These are phyloP conservation scores for Athene cunicularia DNA, from an alignment of 2,113 vertebrate genomes.

Conservation along the genomic window DNA sequence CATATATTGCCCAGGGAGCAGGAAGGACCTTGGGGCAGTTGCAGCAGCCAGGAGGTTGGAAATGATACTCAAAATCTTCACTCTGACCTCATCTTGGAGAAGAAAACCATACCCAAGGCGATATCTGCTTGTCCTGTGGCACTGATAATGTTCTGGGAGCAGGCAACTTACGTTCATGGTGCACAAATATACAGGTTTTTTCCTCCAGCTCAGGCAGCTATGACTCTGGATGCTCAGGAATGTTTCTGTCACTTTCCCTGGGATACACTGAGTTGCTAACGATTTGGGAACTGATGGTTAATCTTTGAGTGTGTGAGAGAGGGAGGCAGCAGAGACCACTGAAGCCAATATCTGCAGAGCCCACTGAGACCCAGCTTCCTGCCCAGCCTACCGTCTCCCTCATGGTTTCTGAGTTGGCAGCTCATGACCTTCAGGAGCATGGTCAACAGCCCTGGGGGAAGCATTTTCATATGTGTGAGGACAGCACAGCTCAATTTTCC, in stretches of 20 bases:
- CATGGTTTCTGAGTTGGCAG: not conserved
- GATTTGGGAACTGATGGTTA: not conserved
- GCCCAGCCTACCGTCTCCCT: not conserved
- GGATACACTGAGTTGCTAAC: not conserved
- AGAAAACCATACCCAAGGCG: not conserved
- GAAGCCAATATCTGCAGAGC: not conserved
- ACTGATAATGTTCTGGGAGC: not conserved
- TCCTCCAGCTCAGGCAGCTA: not conserved
- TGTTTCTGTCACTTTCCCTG: not conserved
- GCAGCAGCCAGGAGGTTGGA: not conserved
- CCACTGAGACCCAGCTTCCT: not conserved
- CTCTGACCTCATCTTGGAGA: not conserved
- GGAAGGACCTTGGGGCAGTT: not conserved
- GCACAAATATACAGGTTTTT: rapidly evolving
- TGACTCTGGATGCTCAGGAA: not conserved
- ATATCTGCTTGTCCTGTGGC: not conserved
- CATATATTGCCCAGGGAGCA: not conserved
- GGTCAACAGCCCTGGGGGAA: not conserved
- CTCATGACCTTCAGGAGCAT: not conserved
- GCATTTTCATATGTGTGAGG: not conserved
- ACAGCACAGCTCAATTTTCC: not conserved
- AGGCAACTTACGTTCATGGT: too few species aligned
- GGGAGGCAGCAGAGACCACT: not conserved
- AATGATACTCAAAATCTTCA: not conserved
- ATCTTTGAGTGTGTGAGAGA: not conserved